Evolutionary conservation across 2,113 vertebrate species (phyloP).

Genomic region (Oplegnathus fasciatus): DNA sequence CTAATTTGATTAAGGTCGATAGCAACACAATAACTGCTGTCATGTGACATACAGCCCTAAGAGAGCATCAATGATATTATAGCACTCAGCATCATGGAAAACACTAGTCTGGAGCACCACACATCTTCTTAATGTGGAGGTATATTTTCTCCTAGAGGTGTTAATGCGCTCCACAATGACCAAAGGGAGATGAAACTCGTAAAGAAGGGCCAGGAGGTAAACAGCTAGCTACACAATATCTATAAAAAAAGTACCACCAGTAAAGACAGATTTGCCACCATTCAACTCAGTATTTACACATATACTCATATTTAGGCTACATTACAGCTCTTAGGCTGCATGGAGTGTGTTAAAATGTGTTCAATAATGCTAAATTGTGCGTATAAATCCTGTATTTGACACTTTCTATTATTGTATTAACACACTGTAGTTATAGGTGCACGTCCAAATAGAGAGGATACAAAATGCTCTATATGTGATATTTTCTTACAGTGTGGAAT

Average conservation of each 20-base stretch:
- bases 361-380: neutral
- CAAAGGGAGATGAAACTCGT: slow-evolving; percentile 65
- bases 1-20: slow-evolving; percentile 81
- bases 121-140: slow-evolving; percentile 71
- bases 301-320: neutral
- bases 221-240: slow-evolving; percentile 38
- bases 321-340: neutral
- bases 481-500: neutral
- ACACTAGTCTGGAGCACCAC: slow-evolving; percentile 59
- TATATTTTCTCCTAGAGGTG: slow-evolving; percentile 56
- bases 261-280: neutral
- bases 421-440: neutral
- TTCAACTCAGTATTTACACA: slow-evolving; percentile 6
- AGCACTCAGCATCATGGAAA: slow-evolving; percentile 69
- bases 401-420: neutral
- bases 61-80: slow-evolving; percentile 59
- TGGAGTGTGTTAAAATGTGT: neutral
- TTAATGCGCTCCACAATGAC: slow-evolving; percentile 56
- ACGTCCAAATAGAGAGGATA: neutral
- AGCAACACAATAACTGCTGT: slow-evolving; percentile 63
- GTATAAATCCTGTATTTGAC: neutral
- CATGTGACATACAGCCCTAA: slow-evolving; percentile 60
- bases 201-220: slow-evolving; percentile 62
- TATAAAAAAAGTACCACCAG: slow-evolving; percentile 47
- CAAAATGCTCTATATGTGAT: neutral